These are phyloP conservation scores for Rallus limicola DNA, from an alignment of 2,113 vertebrate species.

Conservation along the genomic window DNA sequence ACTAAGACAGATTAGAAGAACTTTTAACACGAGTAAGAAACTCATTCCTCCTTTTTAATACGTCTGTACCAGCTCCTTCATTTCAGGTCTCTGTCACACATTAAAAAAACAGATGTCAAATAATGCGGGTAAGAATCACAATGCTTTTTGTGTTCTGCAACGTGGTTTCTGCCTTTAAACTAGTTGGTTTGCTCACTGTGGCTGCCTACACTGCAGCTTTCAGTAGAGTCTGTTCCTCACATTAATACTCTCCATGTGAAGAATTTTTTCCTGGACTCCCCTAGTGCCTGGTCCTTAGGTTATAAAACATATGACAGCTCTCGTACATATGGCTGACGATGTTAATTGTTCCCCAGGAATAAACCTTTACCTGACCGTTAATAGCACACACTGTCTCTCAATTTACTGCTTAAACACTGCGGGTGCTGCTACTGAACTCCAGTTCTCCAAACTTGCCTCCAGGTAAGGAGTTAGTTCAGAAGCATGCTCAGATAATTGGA, in stretches of 20 bases:
- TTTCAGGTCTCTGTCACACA: neutral
- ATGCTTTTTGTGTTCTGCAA: neutral
- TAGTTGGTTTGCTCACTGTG: neutral
- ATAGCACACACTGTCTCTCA: neutral
- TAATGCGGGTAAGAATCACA: neutral
- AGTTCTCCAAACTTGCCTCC: neutral
- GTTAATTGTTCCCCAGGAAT: neutral
- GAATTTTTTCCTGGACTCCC: slow-evolving; percentile 26
- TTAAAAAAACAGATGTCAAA: neutral
- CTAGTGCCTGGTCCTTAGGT: neutral
- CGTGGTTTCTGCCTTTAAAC: neutral
- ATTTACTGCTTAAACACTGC: neutral
- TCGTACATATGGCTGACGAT: neutral
- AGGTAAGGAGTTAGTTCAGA: neutral
- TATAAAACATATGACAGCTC: neutral
- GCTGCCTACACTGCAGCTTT: neutral
- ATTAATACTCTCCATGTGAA: neutral
- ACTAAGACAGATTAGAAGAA: neutral
- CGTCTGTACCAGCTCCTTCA: neutral
- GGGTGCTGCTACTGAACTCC: neutral
- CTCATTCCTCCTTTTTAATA: neutral
- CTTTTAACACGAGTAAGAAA: neutral
- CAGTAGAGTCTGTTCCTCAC: slow-evolving; percentile 13
- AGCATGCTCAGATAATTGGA: neutral
- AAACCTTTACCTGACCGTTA: neutral